Base-by-base conservation (phyloP, 2,888 invertebrate genomes). In the Carpatolechia fugitivella region DNA sequence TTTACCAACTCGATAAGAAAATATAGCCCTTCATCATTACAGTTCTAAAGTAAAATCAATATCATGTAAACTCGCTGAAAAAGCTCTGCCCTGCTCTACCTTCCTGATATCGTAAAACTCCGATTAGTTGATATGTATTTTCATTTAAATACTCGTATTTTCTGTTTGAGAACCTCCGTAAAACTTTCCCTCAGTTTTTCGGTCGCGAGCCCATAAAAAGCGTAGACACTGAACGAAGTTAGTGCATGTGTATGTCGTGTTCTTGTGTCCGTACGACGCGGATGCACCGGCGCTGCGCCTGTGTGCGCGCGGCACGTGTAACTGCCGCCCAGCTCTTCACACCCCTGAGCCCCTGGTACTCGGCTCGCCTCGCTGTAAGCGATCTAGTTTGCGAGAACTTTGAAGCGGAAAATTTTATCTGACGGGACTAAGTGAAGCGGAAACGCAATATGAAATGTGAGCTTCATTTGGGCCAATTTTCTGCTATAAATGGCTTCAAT, bases 251-350 rank as follows among this genome's bases (percentile, higher is more conserved):
- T 54, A 55, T 52, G 52, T 16, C 16, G 29, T 24, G 24, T 24
- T 6, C 24, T 24, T 24, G 24, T 24, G 24, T 24, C 24, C 24
- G 24, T 24, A 24, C 29, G 44, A 5, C 6, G 6, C 29, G 44
- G 44, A 44, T 44, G 44, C 44, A 44, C 44, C 44, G 44, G 8
- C n/a, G 44, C 44, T 11, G 44, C 31, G 30, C 29, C 14, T 69
- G 84, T 85, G 84, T 80, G 82, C 56, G 84, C 77, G 74, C 53
- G 71, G 65, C 80, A 80, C 80, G 79, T 82, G 82, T 82, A 82
- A 82, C 66, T 48, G 13, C 38, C 41, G 29, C 56, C 60, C 65
- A 64, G 65, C 64, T 63, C 69, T 66, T 64, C 52, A 61, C 60
- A 60, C 56, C 61, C 62, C 74, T 82, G 76, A 68, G 54, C 61